Conservation (phyloP, 2,113 vertebrate genomes). For the Sylvilagus bachmani region DNA sequence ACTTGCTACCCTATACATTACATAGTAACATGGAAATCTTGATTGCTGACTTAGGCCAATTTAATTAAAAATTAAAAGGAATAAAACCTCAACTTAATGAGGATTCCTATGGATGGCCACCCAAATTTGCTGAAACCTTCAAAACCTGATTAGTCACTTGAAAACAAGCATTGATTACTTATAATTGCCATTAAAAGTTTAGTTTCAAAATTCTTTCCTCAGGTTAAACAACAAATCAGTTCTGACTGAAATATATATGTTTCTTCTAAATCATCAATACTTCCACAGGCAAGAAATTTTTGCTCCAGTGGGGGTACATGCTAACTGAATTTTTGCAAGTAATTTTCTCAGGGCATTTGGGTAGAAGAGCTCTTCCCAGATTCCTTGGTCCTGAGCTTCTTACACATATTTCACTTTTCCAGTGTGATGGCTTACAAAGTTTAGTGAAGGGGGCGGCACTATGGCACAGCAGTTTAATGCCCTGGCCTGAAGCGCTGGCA, state of each 20-base stretch:
- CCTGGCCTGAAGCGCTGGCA: too few relatives aligned
- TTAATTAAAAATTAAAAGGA: constrained; percentile 73
- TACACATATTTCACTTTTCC: neutral
- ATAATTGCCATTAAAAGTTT: constrained; percentile 70
- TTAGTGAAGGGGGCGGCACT: too few relatives aligned
- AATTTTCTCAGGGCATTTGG: constrained; percentile 55
- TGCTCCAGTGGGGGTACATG: neutral
- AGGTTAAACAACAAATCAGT: constrained; percentile 67
- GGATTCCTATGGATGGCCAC: constrained; percentile 64
- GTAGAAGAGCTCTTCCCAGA: neutral
- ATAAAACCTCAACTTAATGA: constrained; percentile 41
- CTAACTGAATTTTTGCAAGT: constrained; percentile 50
- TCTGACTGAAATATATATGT: constrained; percentile 46
- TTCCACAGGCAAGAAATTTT: constrained; percentile 51
- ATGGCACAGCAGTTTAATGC: too few relatives aligned
- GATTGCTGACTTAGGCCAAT: constrained; percentile 76
- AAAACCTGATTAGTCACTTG: constrained; percentile 72
- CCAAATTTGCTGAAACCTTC: constrained; percentile 67
- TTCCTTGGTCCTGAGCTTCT: neutral
- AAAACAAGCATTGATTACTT: constrained; percentile 72
- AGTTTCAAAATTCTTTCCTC: constrained; percentile 71
- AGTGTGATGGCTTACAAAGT: neutral
- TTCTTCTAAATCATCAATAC: constrained; percentile 56
- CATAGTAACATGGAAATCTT: constrained; percentile 58
- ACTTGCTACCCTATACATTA: constrained; percentile 48